phyloP scores from a whole-genome alignment of 2,888 invertebrate genomes.

The Pogonocherus hispidulus region DNA sequence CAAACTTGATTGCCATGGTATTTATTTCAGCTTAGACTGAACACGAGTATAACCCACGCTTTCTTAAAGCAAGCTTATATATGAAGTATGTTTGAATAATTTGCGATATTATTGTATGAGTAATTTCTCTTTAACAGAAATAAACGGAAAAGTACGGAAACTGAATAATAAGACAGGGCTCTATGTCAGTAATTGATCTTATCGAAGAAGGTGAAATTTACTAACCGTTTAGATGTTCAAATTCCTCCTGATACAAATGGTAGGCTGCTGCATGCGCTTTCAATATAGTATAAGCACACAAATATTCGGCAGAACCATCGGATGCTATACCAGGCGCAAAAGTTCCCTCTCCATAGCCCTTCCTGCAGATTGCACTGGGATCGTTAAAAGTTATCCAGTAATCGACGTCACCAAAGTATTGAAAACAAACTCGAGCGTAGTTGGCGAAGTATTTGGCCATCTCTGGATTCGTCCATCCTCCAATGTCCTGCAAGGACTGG shows the following conservation, averaged over 20 bases:
- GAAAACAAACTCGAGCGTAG: constrained; percentile 70
- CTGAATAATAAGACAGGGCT: too few species aligned
- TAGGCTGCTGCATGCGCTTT: constrained; percentile 77
- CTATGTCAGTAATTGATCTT: too few species aligned
- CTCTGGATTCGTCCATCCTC: constrained; percentile 77
- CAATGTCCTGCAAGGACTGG: constrained; percentile 67
- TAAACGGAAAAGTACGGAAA: too few species aligned
- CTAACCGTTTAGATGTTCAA: neutral
- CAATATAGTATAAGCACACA: constrained; percentile 75
- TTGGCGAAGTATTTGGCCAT: constrained; percentile 74
- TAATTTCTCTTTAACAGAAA: too few species aligned
- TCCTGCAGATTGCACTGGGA: constrained; percentile 60
- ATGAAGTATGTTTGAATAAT: too few species aligned
- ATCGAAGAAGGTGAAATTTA: too few species aligned
- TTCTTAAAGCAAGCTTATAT: too few species aligned
- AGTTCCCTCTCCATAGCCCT: constrained; percentile 60
- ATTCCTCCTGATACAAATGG: constrained; percentile 18
- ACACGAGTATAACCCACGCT: too few species aligned
- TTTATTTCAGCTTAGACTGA: too few species aligned
- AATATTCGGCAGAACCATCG: constrained; percentile 73
- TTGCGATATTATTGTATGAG: too few species aligned
- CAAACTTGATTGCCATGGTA: too few species aligned
- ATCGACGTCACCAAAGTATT: constrained; percentile 71
- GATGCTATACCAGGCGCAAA: constrained; percentile 69
- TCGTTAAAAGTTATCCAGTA: constrained; percentile 73